Base-by-base conservation (phyloP, 2,113 vertebrate genomes). In the Dendrocopos noguchii region DNA sequence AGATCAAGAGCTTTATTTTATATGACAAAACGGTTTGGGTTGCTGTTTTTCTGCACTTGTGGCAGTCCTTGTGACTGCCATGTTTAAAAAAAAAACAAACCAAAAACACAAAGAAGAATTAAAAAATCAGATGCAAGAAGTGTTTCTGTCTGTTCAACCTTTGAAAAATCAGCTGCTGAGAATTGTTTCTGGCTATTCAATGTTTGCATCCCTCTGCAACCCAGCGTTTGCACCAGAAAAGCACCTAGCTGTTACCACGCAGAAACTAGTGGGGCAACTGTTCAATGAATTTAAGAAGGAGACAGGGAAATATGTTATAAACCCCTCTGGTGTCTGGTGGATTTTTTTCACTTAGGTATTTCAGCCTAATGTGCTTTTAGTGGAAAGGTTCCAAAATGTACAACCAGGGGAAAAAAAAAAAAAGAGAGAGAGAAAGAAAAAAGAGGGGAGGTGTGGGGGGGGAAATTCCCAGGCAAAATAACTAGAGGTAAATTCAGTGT, bases 321-420 rank as follows among this genome's bases (percentile, higher is more conserved):
- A 95, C 52, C 34, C 60, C 53, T 70, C 33, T 94, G 56, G 52
- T 93, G 80, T 84, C 52, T 86, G 47, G 79, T 70, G 60, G 46
- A 87, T 91, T 90, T 94, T 94, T 94, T 92, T 88, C 72, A 68
- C 79, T 90, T 89, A 95, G 84, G 70, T 92, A 94, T 93, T 96
- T 95, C 86, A 94, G 55, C 55, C 36, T 73, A 87, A 92, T 93
- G 86, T 93, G 88, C 87, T 91, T 95, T 95, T 85, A 87, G 91
- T 98, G 97, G 97, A 98, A 96, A 87, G 80, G 52, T 97, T 98
- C 97, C 97, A 98, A 97, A 97, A 97, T 50, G 92, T 95, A 94
- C 80, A 93, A 96, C 93, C 80, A 91, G n/a, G 34, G 84, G 44
- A 88, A 68, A 82, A 57, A 61, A 28, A 75, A 65, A 68, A 80